These are phyloP conservation scores for Cromileptes altivelis DNA, from an alignment of 2,113 vertebrate species.

Conservation along the genomic window DNA sequence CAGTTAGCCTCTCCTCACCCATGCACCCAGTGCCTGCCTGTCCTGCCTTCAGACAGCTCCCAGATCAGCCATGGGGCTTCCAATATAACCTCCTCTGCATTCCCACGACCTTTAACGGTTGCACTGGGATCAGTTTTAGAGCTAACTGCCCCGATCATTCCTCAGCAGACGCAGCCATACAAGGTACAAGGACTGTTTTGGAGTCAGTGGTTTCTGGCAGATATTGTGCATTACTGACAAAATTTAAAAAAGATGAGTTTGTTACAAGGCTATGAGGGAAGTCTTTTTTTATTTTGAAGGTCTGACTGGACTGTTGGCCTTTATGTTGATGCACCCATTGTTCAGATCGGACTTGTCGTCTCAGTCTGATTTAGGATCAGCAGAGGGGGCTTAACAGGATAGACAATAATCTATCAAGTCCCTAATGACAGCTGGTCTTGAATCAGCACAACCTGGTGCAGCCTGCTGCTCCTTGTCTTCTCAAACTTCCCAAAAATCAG, in stretches of 20 bases:
- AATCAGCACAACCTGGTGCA: constrained; percentile 37
- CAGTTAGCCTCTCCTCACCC: constrained; percentile 76
- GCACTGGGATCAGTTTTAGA: constrained; percentile 69
- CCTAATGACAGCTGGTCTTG: constrained; percentile 72
- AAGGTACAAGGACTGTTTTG: constrained; percentile 70
- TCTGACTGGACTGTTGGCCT: constrained; percentile 21
- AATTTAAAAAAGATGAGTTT: not conserved
- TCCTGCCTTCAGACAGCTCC: constrained; percentile 83
- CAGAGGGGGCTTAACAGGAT: constrained; percentile 60
- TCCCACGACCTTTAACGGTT: constrained; percentile 55
- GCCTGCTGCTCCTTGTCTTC: constrained; percentile 34
- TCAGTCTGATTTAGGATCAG: constrained; percentile 60
- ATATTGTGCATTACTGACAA: not conserved
- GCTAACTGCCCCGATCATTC: constrained; percentile 69
- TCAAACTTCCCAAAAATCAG: constrained; percentile 5
- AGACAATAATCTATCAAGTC: constrained; percentile 36
- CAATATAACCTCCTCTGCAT: constrained; percentile 69
- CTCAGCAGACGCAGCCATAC: constrained; percentile 72
- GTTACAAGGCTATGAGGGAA: not conserved
- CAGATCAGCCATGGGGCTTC: constrained; percentile 79
- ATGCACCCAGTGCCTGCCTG: constrained; percentile 84
- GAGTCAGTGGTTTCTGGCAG: constrained; percentile 31
- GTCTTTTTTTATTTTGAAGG: constrained; percentile 20
- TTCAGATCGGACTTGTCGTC: constrained; percentile 14
- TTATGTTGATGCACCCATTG: constrained; percentile 7